phyloP scores from a whole-genome alignment of 2,888 invertebrate genomes.

The Acanthoscelides obtectus region DNA sequence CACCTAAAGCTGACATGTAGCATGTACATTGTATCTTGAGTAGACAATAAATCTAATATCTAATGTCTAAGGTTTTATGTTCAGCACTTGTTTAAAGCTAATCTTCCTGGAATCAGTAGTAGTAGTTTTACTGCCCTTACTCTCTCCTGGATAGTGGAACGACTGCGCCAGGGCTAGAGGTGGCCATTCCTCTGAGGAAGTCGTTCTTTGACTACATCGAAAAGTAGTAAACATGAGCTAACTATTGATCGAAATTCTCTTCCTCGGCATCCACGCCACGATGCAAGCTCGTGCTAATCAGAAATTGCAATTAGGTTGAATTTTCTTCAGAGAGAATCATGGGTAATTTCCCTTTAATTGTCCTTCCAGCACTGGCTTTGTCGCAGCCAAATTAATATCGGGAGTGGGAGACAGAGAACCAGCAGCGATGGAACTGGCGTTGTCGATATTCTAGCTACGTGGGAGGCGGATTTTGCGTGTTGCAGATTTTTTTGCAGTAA shows the following conservation, averaged over 20 bases:
- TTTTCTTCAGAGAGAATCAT: not conserved
- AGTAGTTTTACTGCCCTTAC: too few relatives aligned
- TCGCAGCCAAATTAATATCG: not conserved
- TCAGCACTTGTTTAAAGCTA: too few relatives aligned
- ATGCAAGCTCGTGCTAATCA: not conserved
- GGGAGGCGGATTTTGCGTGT: not conserved
- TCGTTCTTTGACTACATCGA: too few relatives aligned
- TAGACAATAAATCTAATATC: too few relatives aligned
- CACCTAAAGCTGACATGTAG: too few relatives aligned
- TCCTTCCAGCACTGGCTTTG: not conserved
- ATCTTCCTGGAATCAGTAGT: too few relatives aligned
- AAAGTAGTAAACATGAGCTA: too few relatives aligned
- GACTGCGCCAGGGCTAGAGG: too few relatives aligned
- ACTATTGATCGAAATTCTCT: not conserved
- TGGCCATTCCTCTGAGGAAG: too few relatives aligned
- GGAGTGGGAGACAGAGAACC: not conserved
- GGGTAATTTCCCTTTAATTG: not conserved
- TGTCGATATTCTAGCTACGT: not conserved
- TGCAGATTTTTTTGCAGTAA: not conserved
- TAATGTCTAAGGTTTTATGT: too few relatives aligned
- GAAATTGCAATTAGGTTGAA: not conserved
- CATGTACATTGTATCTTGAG: too few relatives aligned
- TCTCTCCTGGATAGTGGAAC: too few relatives aligned
- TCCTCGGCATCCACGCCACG: not conserved
- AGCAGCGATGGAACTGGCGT: not conserved